phyloP scores from a whole-genome alignment of 2,113 vertebrate genomes.

The Clarias macrocephalus region DNA sequence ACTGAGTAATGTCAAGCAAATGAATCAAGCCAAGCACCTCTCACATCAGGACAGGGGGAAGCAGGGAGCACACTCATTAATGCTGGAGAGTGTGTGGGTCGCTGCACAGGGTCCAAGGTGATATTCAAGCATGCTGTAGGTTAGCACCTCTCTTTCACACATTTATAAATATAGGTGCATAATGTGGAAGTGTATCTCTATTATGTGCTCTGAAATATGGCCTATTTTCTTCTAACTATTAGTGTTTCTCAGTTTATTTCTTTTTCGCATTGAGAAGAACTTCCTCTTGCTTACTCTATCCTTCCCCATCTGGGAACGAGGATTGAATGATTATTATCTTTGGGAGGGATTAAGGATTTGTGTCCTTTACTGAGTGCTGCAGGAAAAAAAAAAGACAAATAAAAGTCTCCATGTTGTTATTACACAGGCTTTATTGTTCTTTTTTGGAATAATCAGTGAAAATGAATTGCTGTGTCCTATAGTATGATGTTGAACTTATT shows the following conservation, averaged over 20 bases:
- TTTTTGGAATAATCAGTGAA: slow-evolving; percentile 56
- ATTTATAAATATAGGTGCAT: slow-evolving; percentile 37
- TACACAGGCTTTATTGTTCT: slow-evolving; percentile 62
- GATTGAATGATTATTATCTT: slow-evolving; percentile 77
- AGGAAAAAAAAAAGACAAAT: slow-evolving; percentile 56
- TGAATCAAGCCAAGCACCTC: slow-evolving; percentile 59
- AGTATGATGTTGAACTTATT: slow-evolving; percentile 34
- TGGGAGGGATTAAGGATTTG: slow-evolving; percentile 75
- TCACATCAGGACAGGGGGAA: slow-evolving; percentile 54
- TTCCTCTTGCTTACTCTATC: slow-evolving; percentile 54
- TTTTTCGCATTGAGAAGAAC: slow-evolving; percentile 61
- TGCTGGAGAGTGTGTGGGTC: slow-evolving; percentile 41
- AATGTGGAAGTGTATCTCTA: slow-evolving; percentile 63
- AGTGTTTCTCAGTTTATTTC: slow-evolving; percentile 63
- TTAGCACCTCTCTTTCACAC: slow-evolving; percentile 47
- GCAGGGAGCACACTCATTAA: slow-evolving; percentile 52
- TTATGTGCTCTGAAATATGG: slow-evolving; percentile 51
- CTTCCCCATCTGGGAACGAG: slow-evolving; percentile 72
- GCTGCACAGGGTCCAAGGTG: slow-evolving; percentile 43
- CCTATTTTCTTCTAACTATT: slow-evolving; percentile 66
- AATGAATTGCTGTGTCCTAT: slow-evolving; percentile 25
- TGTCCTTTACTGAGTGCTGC: slow-evolving; percentile 66
- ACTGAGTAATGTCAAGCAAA: slow-evolving; percentile 58
- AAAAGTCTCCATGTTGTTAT: slow-evolving; percentile 65
- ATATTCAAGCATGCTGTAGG: slow-evolving; percentile 37